A percentile compares a stretch with the other conserved stretches of the same genome.
phyloP scores from a whole-genome alignment of 2,113 vertebrate genomes.

The Cervus canadensis region DNA sequence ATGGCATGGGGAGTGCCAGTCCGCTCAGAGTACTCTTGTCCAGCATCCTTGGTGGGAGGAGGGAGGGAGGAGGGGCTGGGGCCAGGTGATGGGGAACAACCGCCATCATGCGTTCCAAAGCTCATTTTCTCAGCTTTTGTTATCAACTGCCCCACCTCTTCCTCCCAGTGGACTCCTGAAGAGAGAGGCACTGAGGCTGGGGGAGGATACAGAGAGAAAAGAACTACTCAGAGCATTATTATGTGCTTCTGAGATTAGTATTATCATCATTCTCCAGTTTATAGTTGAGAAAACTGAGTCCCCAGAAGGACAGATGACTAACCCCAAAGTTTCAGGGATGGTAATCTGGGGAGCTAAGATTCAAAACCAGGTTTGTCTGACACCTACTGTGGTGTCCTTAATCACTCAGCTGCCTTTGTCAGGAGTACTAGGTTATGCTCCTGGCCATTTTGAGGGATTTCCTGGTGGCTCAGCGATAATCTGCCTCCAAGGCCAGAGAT shows the following conservation, averaged over 20 bases:
- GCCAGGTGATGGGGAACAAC: conserved; percentile 7
- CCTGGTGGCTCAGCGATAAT: not conserved
- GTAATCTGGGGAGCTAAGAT: not conserved
- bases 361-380: not conserved
- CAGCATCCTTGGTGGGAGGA: not conserved
- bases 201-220: not conserved
- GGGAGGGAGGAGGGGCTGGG: not conserved
- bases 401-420: not conserved
- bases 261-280: not conserved
- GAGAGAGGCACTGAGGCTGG: not conserved
- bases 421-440: not conserved
- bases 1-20: conserved; percentile 6
- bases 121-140: conserved; percentile 23
- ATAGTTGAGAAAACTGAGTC: not conserved
- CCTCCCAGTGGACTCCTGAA: not conserved
- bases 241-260: not conserved
- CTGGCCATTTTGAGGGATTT: not conserved
- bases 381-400: not conserved
- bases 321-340: not conserved
- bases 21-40: not conserved
- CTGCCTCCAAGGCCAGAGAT: not conserved
- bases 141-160: not conserved
- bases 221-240: not conserved
- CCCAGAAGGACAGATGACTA: not conserved
- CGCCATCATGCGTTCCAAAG: not conserved